Base-by-base conservation (phyloP, 2,888 invertebrate genomes). In the Leptopterna dolabrata region DNA sequence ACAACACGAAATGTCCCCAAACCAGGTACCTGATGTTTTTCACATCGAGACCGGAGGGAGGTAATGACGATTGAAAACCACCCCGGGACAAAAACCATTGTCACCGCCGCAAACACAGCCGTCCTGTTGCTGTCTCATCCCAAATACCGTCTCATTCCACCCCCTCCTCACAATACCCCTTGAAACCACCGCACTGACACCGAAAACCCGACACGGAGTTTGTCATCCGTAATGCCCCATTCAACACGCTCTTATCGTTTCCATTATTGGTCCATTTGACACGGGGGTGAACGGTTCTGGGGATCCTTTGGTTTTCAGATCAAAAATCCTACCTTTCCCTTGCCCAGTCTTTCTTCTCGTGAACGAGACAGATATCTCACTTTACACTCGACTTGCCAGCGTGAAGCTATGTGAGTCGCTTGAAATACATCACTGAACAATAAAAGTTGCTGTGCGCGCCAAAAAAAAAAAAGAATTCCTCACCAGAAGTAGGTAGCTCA, bases 231-330 rank as follows among this genome's bases (percentile, higher is more conserved):
- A 85, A 85, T 85, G 85, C 76, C 85, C 85, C 85, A 85, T 85
- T 85, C 85, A 85, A 85, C 85, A 85, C 85, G 85, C 85, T 85
- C 85, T 85, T 85, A 85, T 85, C 85, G 85, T 85, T 85, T 85
- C 85, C 73, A 85, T 85, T 85, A 85, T 85, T 85, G 85, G 85
- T 45, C 85, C 85, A 85, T 85, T 85, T 76, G 85, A 85, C 85
- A 76, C 85, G 85, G 85, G 16, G 47, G 27, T 27, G 71, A 43
- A 63, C 63, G 55, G 73, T 36, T 73, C 41, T 30, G 43, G 24
- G 45, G 73, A 45, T 73, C 73, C 76, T 76, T 85, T 85, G 29
- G 24, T 51, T 71, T 73, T 85, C 85, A 76, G 85, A 85, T 85
- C 85, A 85, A 85, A 85, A 85, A 85, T 7, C 85, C 83, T 45